These are phyloP conservation scores for Gryllus bimaculatus DNA, from an alignment of 1,140 invertebrate species.

Conservation along the genomic window DNA sequence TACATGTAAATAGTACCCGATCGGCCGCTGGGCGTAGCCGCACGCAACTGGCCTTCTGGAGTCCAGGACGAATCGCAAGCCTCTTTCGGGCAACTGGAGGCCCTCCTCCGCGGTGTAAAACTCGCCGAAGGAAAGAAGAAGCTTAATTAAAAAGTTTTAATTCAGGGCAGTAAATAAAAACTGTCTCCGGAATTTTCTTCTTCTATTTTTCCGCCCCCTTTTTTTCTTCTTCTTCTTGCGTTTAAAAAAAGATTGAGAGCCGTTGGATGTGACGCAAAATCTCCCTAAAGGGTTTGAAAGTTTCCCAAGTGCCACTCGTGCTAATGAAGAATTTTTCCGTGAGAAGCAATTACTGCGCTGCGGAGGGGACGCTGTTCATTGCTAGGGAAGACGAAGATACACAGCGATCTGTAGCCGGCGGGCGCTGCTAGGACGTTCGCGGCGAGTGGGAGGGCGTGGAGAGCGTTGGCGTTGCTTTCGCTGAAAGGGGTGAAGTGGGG, in stretches of 20 bases:
- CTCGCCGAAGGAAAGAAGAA: not conserved
- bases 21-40: not conserved
- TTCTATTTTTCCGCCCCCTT: not conserved
- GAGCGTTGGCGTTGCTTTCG: too few species aligned
- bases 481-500: too few species aligned
- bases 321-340: constrained; percentile 5
- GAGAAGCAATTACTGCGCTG: not conserved
- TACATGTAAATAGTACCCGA: not conserved
- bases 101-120: not conserved
- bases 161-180: not conserved
- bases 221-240: not conserved
- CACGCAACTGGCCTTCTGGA: not conserved
- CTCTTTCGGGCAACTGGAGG: not conserved
- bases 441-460: too few species aligned
- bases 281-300: constrained; percentile 3
- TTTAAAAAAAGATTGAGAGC: not conserved
- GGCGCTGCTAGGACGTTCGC: too few species aligned
- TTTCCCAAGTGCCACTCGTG: not conserved
- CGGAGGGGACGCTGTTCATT: not conserved
- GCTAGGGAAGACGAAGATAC: not conserved
- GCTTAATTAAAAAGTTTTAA: constrained; percentile 6
- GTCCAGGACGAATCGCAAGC: not conserved
- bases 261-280: not conserved
- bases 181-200: not conserved
- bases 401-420: not conserved